Percentiles rank a stretch among this genome's conserved stretches.
Conservation (phyloP, 2,113 vertebrate species). For the Pangasianodon gigas region DNA sequence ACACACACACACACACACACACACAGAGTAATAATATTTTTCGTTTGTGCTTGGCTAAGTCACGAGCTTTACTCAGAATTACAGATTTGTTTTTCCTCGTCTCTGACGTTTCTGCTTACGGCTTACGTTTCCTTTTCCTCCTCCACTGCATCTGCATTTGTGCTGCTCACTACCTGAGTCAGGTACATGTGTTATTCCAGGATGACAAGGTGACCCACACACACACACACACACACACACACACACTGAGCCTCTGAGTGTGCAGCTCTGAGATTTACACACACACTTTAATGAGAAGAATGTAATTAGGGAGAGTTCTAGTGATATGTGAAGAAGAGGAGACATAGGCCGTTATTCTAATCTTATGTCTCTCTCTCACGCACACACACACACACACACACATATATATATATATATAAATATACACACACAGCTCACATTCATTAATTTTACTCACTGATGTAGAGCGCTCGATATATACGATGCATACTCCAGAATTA, state of each 20-base stretch:
- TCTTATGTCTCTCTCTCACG: background rate
- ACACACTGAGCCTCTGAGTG: background rate
- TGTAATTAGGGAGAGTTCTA: background rate
- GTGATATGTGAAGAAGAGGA: background rate
- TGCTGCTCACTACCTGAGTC: conserved; percentile 1
- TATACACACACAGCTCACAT: background rate
- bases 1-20: background rate
- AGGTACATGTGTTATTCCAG: conserved; percentile 14
- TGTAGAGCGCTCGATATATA: background rate
- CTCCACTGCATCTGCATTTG: conserved; percentile 4
- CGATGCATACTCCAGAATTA: background rate
- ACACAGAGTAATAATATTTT: background rate
- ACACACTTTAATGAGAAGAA: background rate
- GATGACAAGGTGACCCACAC: background rate
- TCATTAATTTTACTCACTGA: background rate
- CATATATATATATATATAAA: background rate
- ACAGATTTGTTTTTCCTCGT: background rate
- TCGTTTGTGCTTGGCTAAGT: background rate
- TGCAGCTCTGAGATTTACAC: background rate
- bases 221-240: conserved; percentile 6
- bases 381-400: background rate
- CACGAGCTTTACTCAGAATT: background rate
- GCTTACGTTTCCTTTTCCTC: conserved; percentile 6
- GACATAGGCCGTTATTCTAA: background rate
- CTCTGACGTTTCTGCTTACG: background rate